Evolutionary conservation across 2,888 invertebrate genomes (phyloP).

Genomic region (Argyra leucocephala): DNA sequence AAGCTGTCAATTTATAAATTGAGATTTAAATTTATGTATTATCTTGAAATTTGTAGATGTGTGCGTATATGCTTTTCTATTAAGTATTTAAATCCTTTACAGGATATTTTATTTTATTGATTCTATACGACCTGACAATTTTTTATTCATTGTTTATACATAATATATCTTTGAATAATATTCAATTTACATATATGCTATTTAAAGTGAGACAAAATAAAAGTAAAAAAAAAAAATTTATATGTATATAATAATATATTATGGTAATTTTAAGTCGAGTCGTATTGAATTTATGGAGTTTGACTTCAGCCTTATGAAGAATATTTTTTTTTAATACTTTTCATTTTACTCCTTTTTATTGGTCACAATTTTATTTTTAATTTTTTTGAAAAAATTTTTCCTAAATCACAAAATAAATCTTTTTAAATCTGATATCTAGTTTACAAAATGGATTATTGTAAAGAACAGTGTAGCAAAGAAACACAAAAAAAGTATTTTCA

Average conservation of each 20-base stretch:
- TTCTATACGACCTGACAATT: background rate
- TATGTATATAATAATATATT: too few relatives aligned
- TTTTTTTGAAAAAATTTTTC: background rate
- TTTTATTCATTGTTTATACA: background rate
- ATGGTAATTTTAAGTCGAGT: background rate
- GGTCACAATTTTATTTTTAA: background rate
- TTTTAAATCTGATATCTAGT: background rate
- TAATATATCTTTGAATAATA: too few relatives aligned
- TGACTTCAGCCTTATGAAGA: background rate
- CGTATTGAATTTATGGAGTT: conserved; percentile 1
- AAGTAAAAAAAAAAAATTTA: too few relatives aligned
- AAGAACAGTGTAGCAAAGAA: too few relatives aligned
- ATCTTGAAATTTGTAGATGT: background rate
- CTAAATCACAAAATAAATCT: background rate
- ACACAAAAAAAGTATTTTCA: too few relatives aligned
- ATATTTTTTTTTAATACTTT: background rate
- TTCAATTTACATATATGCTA: too few relatives aligned
- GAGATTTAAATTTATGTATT: background rate
- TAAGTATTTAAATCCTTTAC: conserved; percentile 1
- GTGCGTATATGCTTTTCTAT: background rate
- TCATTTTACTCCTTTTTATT: too few relatives aligned
- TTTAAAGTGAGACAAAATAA: too few relatives aligned
- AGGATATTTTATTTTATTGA: conserved; percentile 1
- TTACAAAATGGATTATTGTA: too few relatives aligned
- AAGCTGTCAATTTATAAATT: background rate